Evolutionary conservation across 2,888 invertebrate genomes (phyloP), one percentile per base, ranked within the genome.

Genomic region (Reticulitermes lucifugus): DNA sequence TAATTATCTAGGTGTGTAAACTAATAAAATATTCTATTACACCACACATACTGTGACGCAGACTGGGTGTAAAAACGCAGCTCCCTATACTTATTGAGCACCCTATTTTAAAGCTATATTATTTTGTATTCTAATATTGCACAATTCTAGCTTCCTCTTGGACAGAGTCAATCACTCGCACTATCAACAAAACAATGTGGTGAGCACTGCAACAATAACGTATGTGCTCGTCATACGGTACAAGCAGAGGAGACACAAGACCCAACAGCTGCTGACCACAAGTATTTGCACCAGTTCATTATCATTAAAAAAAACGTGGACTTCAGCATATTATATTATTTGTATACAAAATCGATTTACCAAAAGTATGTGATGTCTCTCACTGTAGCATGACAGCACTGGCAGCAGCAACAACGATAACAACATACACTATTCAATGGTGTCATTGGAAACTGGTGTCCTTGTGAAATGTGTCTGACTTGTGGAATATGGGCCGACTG

Each of bases 381-480:
- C 81, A 81, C 81, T 46, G 65, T 70, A 70, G 81, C 70, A 46
- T 29, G 41, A 46, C 51, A 9, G n/a, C 51, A n/a, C 51, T 46
- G 25, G 41, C 70, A 43, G 81, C 81, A 81, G 81, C 60, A 81
- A 81, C 81, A 81, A 81, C 70, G 70, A 81, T 25, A 81, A 81
- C 81, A 81, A 81, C 65, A 81, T 81, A 70, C 81, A 81, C 81
- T 81, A 70, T 81, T 81, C 81, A 81, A 81, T 81, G 81, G 80
- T 84, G 93, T 95, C 95, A 95, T 93, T 95, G 95, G 90, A 93
- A 93, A 85, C 91, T 89, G 89, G 93, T 92, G 89, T 93, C 93
- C 92, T 86, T 87, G 91, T 95, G 94, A 92, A 95, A 95, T 89
- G 95, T 95, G 92, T 96, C 95, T 90, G 95, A 95, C 92, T 95